A percentile compares a stretch with the other conserved stretches of the same genome.
Evolutionary conservation across 2,113 vertebrate genomes (phyloP).

Genomic region (Elachura formosa): DNA sequence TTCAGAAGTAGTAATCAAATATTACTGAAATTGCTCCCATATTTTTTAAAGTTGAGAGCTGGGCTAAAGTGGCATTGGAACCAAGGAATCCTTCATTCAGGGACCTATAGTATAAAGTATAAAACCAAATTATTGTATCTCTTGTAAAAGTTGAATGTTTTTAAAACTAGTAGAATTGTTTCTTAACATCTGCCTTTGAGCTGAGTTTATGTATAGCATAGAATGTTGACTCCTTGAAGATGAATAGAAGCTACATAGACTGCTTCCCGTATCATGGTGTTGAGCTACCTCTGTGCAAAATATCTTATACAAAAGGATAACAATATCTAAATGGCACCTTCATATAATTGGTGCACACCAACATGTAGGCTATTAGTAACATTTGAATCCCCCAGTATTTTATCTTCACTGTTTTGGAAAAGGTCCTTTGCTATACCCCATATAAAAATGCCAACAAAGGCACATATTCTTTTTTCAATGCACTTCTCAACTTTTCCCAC

Average conservation of each 20-base stretch:
- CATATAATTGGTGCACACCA: neutral
- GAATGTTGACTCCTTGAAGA: neutral
- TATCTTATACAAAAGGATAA: neutral
- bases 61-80: neutral
- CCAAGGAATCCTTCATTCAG: neutral
- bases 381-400: neutral
- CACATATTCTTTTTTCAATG: neutral
- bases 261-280: neutral
- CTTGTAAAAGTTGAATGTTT: neutral
- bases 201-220: neutral
- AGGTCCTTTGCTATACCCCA: neutral
- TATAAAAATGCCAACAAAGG: neutral
- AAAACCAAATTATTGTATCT: neutral
- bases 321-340: neutral
- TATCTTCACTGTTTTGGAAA: slow-evolving; percentile 25
- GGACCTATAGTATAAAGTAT: neutral
- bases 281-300: neutral
- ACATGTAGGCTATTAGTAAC: slow-evolving; percentile 9
- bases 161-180: neutral
- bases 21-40: neutral
- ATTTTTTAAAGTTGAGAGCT: neutral
- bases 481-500: neutral
- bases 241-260: neutral
- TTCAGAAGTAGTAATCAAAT: neutral
- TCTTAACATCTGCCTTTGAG: neutral